Conservation (phyloP, 2,888 invertebrate species). For the Lordiphosa fenestrarum region DNA sequence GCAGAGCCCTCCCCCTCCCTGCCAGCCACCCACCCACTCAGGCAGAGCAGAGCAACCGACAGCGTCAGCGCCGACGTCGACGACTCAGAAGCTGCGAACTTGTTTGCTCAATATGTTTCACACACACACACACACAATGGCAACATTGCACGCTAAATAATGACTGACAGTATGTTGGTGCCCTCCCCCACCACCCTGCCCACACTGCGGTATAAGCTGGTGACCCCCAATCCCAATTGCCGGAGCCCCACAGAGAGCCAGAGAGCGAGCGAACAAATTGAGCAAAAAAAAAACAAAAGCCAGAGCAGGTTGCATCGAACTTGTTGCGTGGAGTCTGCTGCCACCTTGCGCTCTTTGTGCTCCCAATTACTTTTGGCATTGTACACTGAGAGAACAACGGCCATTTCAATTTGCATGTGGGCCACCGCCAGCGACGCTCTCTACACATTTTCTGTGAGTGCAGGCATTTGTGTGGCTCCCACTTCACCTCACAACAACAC, state of each 20-base stretch:
- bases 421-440: too few species aligned
- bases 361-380: constrained; percentile 77
- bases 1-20: constrained; percentile 20
- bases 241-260: constrained; percentile 16
- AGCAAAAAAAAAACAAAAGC: background rate
- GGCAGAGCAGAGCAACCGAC: constrained; percentile 9
- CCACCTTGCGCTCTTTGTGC: constrained; percentile 76
- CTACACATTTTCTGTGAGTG: too few species aligned
- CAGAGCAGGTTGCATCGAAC: constrained; percentile 53
- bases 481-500: constrained; percentile 60
- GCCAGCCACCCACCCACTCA: constrained; percentile 34
- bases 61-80: constrained; percentile 29
- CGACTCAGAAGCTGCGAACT: constrained; percentile 76
- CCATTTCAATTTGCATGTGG: too few species aligned
- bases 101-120: constrained; percentile 78
- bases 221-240: constrained; percentile 76
- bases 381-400: constrained; percentile 33
- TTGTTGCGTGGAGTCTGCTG: constrained; percentile 60
- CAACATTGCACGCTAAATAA: constrained; percentile 65
- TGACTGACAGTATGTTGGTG: constrained; percentile 75
- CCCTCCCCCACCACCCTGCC: constrained; percentile 27
- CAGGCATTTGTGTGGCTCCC: constrained; percentile 62
- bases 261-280: constrained; percentile 29
- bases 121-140: constrained; percentile 45
- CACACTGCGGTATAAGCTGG: constrained; percentile 16